Base-by-base conservation (phyloP, 1,140 invertebrate species). In the Apis florea region DNA sequence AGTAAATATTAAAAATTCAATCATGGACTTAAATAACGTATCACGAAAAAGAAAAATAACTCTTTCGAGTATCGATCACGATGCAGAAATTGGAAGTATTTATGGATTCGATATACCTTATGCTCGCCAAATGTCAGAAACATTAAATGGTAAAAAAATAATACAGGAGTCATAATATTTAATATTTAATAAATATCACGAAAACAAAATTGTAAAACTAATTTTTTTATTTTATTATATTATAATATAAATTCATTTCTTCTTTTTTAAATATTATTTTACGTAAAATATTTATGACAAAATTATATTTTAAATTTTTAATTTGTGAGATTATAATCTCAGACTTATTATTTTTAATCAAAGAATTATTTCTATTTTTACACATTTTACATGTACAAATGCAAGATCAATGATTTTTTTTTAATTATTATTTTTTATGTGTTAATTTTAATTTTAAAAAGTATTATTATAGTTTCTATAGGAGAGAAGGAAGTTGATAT, bases 41-140 rank as follows among this genome's bases (percentile, higher is more conserved):
- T 63, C 47, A 10, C 83, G 72, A n/a, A 89, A 64, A 75, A 82
- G 78, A 66, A 87, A 71, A 76, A 58, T 19, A 11, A 90, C 85
- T 19, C 47, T 81, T 78, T 86, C 88, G 0, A 90, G 74, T 13
- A 85, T 92, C 6, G 89, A 93, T 76, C 80, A 92, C 24, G 91
- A 93, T 67, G 49, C 90, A 17, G 92, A 93, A 79, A 83, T 90
- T 24, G 85, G 80, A 51, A 91, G 89, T 24, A 90, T 93, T 87
- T 93, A 89, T 73, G 90, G 89, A 56, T 88, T 87, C 17, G 90
- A 91, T 64, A 88, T 79, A 24, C 83, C 88, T 13, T 79, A 88
- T 77, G 67, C 89, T 11, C 83, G 68, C 40, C 83, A 84, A 61
- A 13, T 76, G 8, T 82, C 72, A 15, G 79, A 84, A 15, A 66